Conservation (phyloP, 2,797 vertebrate genomes). For the Sebastiscus albofasciatus region DNA sequence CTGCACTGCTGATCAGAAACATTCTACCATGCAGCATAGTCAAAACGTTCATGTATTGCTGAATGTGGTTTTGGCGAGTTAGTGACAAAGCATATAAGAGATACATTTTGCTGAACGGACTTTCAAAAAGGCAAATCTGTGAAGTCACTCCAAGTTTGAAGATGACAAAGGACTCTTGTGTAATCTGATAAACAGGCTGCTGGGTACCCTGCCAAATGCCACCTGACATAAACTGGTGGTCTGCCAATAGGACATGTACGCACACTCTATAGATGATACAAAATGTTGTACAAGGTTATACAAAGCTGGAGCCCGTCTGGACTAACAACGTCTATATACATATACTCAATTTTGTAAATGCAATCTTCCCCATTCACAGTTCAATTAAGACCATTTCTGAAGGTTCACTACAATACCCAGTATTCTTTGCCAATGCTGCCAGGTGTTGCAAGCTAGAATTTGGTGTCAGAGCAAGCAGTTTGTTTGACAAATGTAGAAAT, state of each 20-base stretch:
- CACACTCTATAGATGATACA: slow-evolving; percentile 12
- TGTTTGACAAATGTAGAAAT: slow-evolving; percentile 14
- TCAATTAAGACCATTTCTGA: slow-evolving; percentile 1
- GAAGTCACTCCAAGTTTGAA: slow-evolving; percentile 27
- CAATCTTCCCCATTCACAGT: background rate
- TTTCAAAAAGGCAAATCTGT: slow-evolving; percentile 24
- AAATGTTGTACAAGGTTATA: background rate
- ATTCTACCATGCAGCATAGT: slow-evolving; percentile 27
- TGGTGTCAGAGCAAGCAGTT: slow-evolving; percentile 3
- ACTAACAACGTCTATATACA: background rate
- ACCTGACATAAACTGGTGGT: slow-evolving; percentile 19
- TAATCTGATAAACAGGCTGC: slow-evolving; percentile 23
- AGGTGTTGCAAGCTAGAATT: slow-evolving; percentile 14
- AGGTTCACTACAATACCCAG: slow-evolving; percentile 15
- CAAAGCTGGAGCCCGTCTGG: background rate
- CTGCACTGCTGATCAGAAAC: slow-evolving; percentile 37
- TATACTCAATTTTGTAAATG: slow-evolving; percentile 2
- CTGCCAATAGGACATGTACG: slow-evolving; percentile 37
- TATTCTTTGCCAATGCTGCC: slow-evolving; percentile 9
- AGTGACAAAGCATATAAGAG: slow-evolving; percentile 26
- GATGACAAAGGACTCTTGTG: slow-evolving; percentile 20
- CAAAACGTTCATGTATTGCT: slow-evolving; percentile 31
- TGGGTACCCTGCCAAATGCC: slow-evolving; percentile 18
- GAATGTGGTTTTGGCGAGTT: slow-evolving; percentile 20
- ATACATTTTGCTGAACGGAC: slow-evolving; percentile 29